Percentiles rank a stretch among this genome's conserved stretches.
These are phyloP conservation scores for Schlechtendalia chinensis DNA, from an alignment of 1,140 invertebrate genomes.

Conservation along the genomic window DNA sequence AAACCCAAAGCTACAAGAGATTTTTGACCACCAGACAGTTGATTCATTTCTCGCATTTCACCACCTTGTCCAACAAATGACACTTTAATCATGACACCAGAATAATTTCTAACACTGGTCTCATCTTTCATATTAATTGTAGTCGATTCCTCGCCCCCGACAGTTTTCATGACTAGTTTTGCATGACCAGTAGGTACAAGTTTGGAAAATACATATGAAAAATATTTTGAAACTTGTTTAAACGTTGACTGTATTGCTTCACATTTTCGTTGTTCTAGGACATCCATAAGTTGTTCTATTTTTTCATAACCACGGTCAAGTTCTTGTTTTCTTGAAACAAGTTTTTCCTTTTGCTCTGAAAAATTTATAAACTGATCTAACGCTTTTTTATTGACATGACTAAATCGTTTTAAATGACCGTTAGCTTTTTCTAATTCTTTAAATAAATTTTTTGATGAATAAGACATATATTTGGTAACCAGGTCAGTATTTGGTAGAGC, in stretches of 20 bases:
- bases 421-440: constrained; percentile 98
- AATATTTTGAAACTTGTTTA: constrained; percentile 98
- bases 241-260: constrained; percentile 99
- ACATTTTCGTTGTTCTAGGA: constrained; percentile 92
- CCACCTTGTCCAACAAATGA: constrained; percentile 71
- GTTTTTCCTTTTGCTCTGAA: constrained; percentile 97
- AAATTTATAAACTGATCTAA: constrained; percentile 98
- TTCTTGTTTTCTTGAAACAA: constrained; percentile 94
- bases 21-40: constrained; percentile 97
- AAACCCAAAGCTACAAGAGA: constrained; percentile 96
- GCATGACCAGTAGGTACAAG: constrained; percentile 92
- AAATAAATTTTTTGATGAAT: constrained; percentile 86
- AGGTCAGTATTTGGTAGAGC: constrained; percentile 88
- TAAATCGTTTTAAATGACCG: constrained; percentile 96
- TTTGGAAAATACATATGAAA: constrained; percentile 97
- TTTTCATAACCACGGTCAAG: constrained; percentile 89
- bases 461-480: constrained; percentile 86
- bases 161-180: constrained; percentile 82
- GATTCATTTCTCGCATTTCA: constrained; percentile 99
- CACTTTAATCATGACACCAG: constrained; percentile 66
- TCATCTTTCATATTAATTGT: constrained; percentile 53
- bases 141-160: constrained; percentile 65
- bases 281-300: constrained; percentile 92
- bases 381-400: constrained; percentile 99
- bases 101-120: constrained; percentile 76